phyloP scores from a whole-genome alignment of 2,113 vertebrate genomes.

The Prochilodus magdalenae region DNA sequence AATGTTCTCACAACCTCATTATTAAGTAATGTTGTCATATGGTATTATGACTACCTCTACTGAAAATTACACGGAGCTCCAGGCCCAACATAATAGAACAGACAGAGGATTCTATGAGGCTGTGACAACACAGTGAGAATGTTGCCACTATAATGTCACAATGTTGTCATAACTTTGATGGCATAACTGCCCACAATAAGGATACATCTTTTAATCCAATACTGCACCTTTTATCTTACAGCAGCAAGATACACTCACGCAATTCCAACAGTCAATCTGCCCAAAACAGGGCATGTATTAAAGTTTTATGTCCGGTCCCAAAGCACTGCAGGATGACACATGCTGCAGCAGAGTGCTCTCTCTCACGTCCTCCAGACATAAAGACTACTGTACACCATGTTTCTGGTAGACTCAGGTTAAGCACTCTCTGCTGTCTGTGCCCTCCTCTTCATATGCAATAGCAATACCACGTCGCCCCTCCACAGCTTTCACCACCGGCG shows the following conservation, averaged over 20 bases:
- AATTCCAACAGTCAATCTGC: not conserved
- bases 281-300: not conserved
- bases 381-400: not conserved
- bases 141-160: no score
- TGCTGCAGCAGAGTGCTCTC: not conserved
- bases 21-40: no score
- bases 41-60: no score
- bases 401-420: not conserved
- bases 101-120: no score
- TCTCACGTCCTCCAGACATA: not conserved
- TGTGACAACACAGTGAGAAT: no score
- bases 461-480: constrained; percentile 90
- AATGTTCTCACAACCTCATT: no score
- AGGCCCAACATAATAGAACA: no score
- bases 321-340: not conserved
- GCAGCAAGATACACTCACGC: not conserved
- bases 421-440: constrained; percentile 40
- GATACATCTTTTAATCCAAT: not conserved
- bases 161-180: not conserved
- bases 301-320: not conserved
- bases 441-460: constrained; percentile 94
- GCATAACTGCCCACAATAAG: no score
- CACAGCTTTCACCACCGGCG: constrained; percentile 80
- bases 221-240: not conserved
- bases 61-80: no score